A percentile compares a stretch with the other conserved stretches of the same genome.
Conservation (phyloP, 2,888 invertebrate species). For the Anoplius nigerrimus region DNA sequence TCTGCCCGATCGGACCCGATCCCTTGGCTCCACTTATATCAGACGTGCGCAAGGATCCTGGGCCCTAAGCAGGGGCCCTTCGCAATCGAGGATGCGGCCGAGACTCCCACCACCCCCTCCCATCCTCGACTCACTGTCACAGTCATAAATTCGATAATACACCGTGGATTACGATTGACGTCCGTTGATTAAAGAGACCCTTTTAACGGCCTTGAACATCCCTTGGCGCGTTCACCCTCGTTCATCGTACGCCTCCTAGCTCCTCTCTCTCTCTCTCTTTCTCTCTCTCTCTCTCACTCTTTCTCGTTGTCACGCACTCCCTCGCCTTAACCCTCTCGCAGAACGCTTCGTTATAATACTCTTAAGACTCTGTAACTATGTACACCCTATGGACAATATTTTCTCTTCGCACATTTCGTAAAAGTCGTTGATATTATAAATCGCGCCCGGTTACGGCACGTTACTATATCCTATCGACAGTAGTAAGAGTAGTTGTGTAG, state of each 20-base stretch:
- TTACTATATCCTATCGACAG: slow-evolving; percentile 53
- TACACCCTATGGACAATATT: slow-evolving; percentile 65
- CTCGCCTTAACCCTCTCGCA: background rate
- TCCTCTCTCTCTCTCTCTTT: no score
- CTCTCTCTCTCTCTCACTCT: no score
- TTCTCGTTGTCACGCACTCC: no score
- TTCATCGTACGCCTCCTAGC: slow-evolving; percentile 5
- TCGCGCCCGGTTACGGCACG: slow-evolving; percentile 54
- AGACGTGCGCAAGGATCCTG: slow-evolving; percentile 12
- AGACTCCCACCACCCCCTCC: slow-evolving; percentile 35
- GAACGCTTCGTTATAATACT: slow-evolving; percentile 45
- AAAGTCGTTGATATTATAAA: slow-evolving; percentile 55
- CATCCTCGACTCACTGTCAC: slow-evolving; percentile 33
- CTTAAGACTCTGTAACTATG: slow-evolving; percentile 49
- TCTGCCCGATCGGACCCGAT: slow-evolving; percentile 11
- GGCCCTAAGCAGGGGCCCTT: slow-evolving; percentile 13
- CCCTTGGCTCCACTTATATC: slow-evolving; percentile 3
- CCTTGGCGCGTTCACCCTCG: background rate
- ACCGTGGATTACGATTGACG: slow-evolving; percentile 56
- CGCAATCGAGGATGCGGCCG: slow-evolving; percentile 35
- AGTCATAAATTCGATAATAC: slow-evolving; percentile 57
- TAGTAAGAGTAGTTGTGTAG: slow-evolving; percentile 57
- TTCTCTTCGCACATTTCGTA: slow-evolving; percentile 35
- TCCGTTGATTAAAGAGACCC: slow-evolving; percentile 37
- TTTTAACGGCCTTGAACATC: background rate